phyloP scores from a whole-genome alignment of 2,113 vertebrate species.

The Indri indri region DNA sequence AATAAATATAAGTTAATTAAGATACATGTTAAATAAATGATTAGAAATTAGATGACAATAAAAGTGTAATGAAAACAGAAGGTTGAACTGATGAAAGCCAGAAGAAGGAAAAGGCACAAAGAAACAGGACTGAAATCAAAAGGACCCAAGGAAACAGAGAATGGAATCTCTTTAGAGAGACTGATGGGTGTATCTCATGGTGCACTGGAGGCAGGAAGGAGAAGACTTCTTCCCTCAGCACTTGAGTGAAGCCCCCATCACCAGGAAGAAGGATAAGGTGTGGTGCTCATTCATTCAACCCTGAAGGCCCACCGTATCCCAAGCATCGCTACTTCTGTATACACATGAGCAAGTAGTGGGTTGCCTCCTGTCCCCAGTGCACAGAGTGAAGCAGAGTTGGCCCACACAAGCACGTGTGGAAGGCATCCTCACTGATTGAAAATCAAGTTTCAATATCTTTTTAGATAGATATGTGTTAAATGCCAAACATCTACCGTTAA shows the following conservation, averaged over 20 bases:
- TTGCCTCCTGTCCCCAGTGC: no score
- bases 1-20: background rate
- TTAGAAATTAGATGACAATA: background rate
- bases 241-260: background rate
- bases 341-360: no score
- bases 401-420: background rate
- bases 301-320: background rate
- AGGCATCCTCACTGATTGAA: background rate
- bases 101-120: background rate
- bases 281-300: background rate
- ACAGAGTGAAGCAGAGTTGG: background rate
- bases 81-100: background rate
- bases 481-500: background rate
- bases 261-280: background rate
- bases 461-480: background rate
- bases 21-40: background rate
- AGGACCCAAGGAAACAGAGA: background rate
- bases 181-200: background rate
- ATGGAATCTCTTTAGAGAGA: background rate
- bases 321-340: background rate
- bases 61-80: background rate
- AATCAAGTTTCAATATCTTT: constrained; percentile 19
- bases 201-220: no score
- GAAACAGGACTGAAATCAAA: background rate
- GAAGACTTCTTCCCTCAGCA: background rate